Percentiles rank a stretch among this genome's conserved stretches.
These are phyloP conservation scores for Palythoa caribaeorum DNA, from an alignment of 92 coral and sea anemone species.

Conservation along the genomic window DNA sequence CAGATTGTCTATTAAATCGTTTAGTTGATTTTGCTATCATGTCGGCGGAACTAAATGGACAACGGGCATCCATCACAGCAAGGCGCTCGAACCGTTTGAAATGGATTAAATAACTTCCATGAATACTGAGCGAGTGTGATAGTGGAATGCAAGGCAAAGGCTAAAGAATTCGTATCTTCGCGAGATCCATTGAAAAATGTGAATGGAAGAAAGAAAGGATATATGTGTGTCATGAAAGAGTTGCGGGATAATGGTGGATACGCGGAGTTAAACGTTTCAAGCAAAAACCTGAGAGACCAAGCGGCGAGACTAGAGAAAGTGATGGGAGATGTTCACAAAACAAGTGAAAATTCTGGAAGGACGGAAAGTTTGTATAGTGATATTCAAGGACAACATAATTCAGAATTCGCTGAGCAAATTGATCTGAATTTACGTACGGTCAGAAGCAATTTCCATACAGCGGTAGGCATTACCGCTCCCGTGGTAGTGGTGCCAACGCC, in stretches of 20 bases:
- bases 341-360: no score
- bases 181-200: not conserved
- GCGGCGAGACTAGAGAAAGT: not conserved
- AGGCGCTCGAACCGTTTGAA: not conserved
- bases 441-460: no score
- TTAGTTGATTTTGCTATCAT: not conserved
- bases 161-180: not conserved
- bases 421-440: no score
- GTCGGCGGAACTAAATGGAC: not conserved
- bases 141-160: constrained; percentile 7
- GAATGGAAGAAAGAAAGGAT: not conserved
- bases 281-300: no score
- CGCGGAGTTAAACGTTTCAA: not conserved
- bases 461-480: no score
- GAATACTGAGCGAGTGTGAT: not conserved
- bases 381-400: no score
- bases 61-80: not conserved
- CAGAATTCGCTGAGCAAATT: no score
- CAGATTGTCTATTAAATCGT: not conserved
- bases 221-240: not conserved
- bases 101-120: not conserved
- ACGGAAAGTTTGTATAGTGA: no score
- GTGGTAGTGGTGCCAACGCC: no score
- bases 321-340: not conserved
- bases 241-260: not conserved